These are phyloP conservation scores for Megalops atlanticus DNA, from an alignment of 2,113 vertebrate species.

Conservation along the genomic window DNA sequence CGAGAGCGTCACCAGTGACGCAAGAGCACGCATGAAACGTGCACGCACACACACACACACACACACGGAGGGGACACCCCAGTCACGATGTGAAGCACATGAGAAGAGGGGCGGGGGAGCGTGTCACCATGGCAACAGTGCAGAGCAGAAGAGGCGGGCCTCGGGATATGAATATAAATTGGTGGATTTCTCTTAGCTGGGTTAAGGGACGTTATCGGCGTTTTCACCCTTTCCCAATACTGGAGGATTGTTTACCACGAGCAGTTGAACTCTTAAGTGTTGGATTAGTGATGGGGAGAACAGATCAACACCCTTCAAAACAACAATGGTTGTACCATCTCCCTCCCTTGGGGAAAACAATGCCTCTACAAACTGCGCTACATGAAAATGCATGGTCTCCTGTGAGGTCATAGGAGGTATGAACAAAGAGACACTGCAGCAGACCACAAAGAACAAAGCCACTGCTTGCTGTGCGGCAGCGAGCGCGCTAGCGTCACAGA, in stretches of 20 bases:
- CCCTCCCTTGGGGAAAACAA: neutral
- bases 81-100: neutral
- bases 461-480: neutral
- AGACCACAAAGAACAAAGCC: neutral
- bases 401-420: slow-evolving; percentile 3
- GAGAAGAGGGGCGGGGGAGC: slow-evolving; percentile 62
- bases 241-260: neutral
- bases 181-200: no score
- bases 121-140: neutral
- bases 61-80: neutral
- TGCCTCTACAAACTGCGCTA: neutral
- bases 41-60: slow-evolving; percentile 9
- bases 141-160: neutral
- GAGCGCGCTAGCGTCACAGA: no score
- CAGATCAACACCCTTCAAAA: no score
- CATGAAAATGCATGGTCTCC: neutral
- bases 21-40: neutral
- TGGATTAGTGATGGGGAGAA: no score
- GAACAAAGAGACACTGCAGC: neutral
- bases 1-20: neutral
- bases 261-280: no score
- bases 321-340: no score
- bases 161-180: neutral
- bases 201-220: neutral
- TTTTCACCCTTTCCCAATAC: neutral